Evolutionary conservation across 2,888 invertebrate genomes (phyloP).

Genomic region (Cheiracanthium punctorium): DNA sequence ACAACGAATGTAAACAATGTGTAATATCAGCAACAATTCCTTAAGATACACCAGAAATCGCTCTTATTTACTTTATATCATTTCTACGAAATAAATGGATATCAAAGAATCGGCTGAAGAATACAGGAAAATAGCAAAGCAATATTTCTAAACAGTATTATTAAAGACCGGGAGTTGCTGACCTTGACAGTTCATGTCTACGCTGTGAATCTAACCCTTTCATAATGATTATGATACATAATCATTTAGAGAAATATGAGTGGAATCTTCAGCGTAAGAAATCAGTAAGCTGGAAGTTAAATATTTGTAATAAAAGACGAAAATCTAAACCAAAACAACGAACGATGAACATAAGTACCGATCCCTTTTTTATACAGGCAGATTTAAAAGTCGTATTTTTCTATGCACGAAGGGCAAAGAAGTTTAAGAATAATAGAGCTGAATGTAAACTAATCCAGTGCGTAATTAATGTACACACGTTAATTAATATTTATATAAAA

Average conservation of each 20-base stretch:
- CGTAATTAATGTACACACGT: not conserved
- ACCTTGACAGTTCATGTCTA: conserved; percentile 59
- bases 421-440: not conserved
- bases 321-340: too few relatives aligned
- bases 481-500: not conserved
- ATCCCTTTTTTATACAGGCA: not conserved
- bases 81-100: not conserved
- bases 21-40: not conserved
- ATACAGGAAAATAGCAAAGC: not conserved
- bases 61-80: not conserved
- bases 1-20: conserved; percentile 58
- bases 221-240: not conserved
- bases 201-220: conserved; percentile 32
- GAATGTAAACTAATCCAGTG: not conserved
- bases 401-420: conserved; percentile 15
- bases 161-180: conserved; percentile 43
- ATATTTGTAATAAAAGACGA: too few relatives aligned
- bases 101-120: not conserved
- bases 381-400: conserved; percentile 1
- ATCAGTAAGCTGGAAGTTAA: too few relatives aligned
- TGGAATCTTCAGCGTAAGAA: not conserved
- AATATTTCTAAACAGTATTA: conserved; percentile 1
- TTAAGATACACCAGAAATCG: not conserved
- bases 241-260: not conserved
- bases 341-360: too few relatives aligned